These are phyloP conservation scores for Volucella bombylans DNA, from an alignment of 2,888 invertebrate species.

Conservation along the genomic window DNA sequence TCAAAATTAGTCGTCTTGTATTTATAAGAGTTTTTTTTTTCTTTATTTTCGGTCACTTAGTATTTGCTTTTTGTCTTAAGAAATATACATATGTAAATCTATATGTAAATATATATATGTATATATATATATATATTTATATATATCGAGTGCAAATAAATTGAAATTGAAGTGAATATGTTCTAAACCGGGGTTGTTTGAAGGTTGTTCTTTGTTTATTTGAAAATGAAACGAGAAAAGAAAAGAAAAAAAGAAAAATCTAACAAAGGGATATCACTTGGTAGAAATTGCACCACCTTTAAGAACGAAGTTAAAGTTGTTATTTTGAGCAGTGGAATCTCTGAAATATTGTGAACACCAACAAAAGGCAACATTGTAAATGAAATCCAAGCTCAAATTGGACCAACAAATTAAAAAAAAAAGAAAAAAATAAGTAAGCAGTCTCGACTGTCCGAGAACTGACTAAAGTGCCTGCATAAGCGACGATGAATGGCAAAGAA, in stretches of 20 bases:
- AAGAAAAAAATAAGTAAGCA: constrained; percentile 25
- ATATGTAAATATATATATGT: constrained; percentile 67
- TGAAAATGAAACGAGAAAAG: neutral
- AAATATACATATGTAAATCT: constrained; percentile 74
- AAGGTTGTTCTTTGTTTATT: constrained; percentile 7
- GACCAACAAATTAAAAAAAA: constrained; percentile 4
- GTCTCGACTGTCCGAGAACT: constrained; percentile 50
- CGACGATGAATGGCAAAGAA: constrained; percentile 11
- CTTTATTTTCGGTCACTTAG: constrained; percentile 43
- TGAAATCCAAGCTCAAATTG: neutral
- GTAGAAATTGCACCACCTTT: constrained; percentile 42
- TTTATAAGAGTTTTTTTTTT: constrained; percentile 32
- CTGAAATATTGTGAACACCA: constrained; percentile 15
- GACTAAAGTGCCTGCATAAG: constrained; percentile 29
- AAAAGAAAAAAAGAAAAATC: constrained; percentile 19
- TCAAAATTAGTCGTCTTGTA: constrained; percentile 65
- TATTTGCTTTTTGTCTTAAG: constrained; percentile 57
- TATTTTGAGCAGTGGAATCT: constrained; percentile 35
- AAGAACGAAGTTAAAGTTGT: neutral
- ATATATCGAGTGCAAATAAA: constrained; percentile 65
- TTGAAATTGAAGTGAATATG: constrained; percentile 54
- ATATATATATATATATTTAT: constrained; percentile 69
- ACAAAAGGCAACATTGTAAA: constrained; percentile 13
- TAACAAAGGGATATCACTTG: constrained; percentile 42
- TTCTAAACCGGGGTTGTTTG: constrained; percentile 27